Evolutionary conservation across 37 sponge, comb jelly and placozoan genomes (phyloP), one percentile per base, ranked within the genome.

Genomic region (Crambe crambe): DNA sequence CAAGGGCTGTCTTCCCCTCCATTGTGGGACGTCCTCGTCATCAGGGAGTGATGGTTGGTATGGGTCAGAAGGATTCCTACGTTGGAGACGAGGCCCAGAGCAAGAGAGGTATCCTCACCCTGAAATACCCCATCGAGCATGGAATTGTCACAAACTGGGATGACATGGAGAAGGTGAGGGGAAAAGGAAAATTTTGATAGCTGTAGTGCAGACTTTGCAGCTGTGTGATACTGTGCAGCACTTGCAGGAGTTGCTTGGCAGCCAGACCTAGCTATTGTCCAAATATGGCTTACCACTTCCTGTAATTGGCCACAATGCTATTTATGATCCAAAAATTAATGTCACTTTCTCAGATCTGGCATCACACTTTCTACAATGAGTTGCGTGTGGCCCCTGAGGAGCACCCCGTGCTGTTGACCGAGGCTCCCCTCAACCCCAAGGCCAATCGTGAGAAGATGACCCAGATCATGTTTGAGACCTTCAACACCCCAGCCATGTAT

Each of bases 91-190:
- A 99, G 81, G 99, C 99, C 61, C 97, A 96, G 91, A 96, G 97
- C 91, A 99, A 99, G 97, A 89, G 99, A 68, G 99, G 99, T 82
- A 96, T 99, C 94, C 97, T 99, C 37, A 96, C 95, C 56, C 85
- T 99, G 83, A 96, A 94, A 85, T 99, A 99, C 89, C 99, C 99
- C 87, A 96, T 99, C 84, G 95, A 96, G 81, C 99, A 99, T 83
- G 97, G 99, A 35, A 94, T 99, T 91, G 97, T 99, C 66, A 99
- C 97, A 76, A 99, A 99, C 97, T 99, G 99, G 99, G 99, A 99
- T 71, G 99, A 99, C 81, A 99, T 99, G 99, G 99, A 99, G 91
- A 99, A 99, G 93, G 96, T 93, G 58, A 65, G 88, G 20, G 27
- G 25, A 12, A 58, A 58, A 1, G 23, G 2, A 12, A 25, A 25